Evolutionary conservation across 2,113 vertebrate species (phyloP), one percentile per base, ranked within the genome.

Genomic region (Brachyhypopomus gauderio): DNA sequence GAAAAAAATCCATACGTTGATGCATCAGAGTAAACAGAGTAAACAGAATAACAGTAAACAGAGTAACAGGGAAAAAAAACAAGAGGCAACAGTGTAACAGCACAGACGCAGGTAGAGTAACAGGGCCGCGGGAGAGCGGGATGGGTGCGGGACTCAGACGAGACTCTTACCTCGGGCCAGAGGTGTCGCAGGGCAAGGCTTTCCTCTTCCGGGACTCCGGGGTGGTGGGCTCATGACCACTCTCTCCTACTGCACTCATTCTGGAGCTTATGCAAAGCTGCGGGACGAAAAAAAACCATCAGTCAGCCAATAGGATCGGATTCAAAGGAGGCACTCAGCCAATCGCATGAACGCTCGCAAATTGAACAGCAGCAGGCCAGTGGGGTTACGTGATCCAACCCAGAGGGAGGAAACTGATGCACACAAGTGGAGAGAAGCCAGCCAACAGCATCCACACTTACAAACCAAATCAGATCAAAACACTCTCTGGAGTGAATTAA

Each of bases 171-270:
- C 95, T 98, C 87, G 96, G 96, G 75, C 94, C 95, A 63, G 95
- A 91, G 4, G 95, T 96, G 88, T 97, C 95, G 77, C 96, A 98
- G 85, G 95, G 96, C 0, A 96, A 96, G 86, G 95, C 94, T 90
- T 95, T 98, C 89, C 97, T 96, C 92, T 98, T 98, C 79, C 95
- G 95, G 69, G 95, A 94, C 88, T 98, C 97, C 22, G 93, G 91
- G 88, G 94, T 93, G 84, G 92, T 91, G 77, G 95, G 94, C 91
- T 98, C 97, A 7, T 94, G 94, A 77, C 94, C 94, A 87, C 93
- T 94, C 90, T 98, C 96, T 93, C 96, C 96, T 19, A 96, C 94
- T 89, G 96, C 94, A 90, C 97, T 98, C 97, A 98, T 98, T 90
- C 92, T 95, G 93, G 45, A 95, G 90, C 91, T 95, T 92, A 84